Evolutionary conservation across 2,888 invertebrate species (phyloP), one percentile per base, ranked within the genome.

Genomic region (Lochmaea crataegi): DNA sequence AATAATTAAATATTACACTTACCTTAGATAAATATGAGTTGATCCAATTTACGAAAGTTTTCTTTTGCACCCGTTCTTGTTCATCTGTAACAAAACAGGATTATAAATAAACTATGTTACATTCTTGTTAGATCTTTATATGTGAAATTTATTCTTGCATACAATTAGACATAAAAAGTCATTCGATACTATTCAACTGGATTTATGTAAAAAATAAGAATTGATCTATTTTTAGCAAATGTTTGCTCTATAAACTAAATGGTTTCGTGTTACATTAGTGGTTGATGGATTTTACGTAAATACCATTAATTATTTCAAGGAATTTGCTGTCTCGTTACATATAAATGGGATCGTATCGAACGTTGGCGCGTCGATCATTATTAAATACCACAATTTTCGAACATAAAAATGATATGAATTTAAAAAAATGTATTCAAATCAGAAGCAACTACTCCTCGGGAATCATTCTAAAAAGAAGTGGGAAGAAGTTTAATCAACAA

Each of bases 11-110:
- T 51, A 6, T 42, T 32, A 53, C 38, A 41, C 79, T 92, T 88
- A 97, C 97, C 94, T 97, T 96, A 84, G 93, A 94, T 84, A 98
- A 91, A 89, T 97, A 96, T 86, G 97, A 97, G 89, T 98, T 98
- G 88, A 98, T 98, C 98, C 98, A 98, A 89, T 98, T 98, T 83
- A 97, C 96, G 88, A 98, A 98, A 79, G 98, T 98, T 88, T 98
- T 98, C 92, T 98, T 98, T 88, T 98, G 98, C 81, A 98, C 98
- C 87, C 97, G 92, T 90, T 98, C 98, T 89, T 98, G 98, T 90
- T 98, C 98, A 92, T 98, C 98, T 98, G 94, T 10, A 71, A 71
- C n/a, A 60, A 71, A 60, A 70, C 14, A 45, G 2, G 1, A 18
- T 22, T 14, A 67, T 67, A 14, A 57, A 57, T 45, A 26, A 65